Base-by-base conservation (phyloP, 2,888 invertebrate genomes). In the Operophtera brumata region DNA sequence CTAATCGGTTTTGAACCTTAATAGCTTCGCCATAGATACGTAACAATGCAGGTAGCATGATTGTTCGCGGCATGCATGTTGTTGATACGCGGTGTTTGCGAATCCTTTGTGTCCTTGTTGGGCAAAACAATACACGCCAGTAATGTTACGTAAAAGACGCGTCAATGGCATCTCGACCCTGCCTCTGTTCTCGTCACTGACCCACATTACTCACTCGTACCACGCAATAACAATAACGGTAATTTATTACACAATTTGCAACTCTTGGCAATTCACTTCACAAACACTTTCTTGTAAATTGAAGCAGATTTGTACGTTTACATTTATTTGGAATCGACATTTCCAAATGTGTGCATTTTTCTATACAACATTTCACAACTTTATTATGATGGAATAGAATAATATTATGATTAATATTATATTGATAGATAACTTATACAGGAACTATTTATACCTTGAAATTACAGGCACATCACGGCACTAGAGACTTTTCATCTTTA, bases 121-220 rank as follows among this genome's bases (percentile, higher is more conserved):
- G 73, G 69, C 69, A 67, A 81, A 80, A 86, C 86, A 86, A 86
- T 85, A 80, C 81, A 69, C 64, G 59, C 67, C 64, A 59, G 73
- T 87, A 84, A 84, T 79, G 80, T 83, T 84, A 86, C 70, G 65
- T 72, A 75, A 79, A n/a, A 83, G 77, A 78, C 76, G 75, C 83
- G 82, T 86, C 87, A 86, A 84, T 82, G 84, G 83, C 84, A 86
- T 85, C 85, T 84, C 85, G 88, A 87, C 87, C 88, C 86, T 86
- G 87, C 80, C 77, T 80, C 80, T 75, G 79, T 80, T 85, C 84
- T 86, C 81, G 85, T 82, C 82, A 86, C 82, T 87, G 89, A 87
- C 89, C 87, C 87, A 88, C 86, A 86, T 88, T 77, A 79, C 80
- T 78, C 78, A 78, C 75, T 75, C 76, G 75, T 72, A 77, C 69